Conservation (phyloP, 2,113 vertebrate genomes). For the Gymnobelideus leadbeateri region DNA sequence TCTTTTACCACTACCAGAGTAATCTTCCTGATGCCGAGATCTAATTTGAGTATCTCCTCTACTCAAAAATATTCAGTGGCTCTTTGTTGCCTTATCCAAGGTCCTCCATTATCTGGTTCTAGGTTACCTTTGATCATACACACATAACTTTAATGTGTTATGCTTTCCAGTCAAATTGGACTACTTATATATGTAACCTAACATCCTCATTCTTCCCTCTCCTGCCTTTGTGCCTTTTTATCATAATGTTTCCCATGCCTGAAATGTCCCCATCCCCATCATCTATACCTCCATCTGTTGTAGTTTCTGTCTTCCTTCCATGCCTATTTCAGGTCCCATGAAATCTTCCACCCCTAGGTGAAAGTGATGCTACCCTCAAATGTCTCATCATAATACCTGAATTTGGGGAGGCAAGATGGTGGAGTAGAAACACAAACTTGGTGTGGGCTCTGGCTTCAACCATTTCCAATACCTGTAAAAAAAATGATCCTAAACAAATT, state of each 20-base stretch:
- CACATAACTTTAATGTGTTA: neutral
- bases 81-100: neutral
- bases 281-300: neutral
- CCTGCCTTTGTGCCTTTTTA: neutral
- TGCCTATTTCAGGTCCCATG: neutral
- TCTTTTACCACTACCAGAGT: neutral
- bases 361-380: neutral
- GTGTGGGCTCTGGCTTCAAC: too few species aligned
- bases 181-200: neutral
- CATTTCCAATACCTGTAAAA: too few species aligned
- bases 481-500: too few species aligned
- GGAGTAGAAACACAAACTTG: too few species aligned
- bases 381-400: too few species aligned
- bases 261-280: neutral
- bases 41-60: neutral
- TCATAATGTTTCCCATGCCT: neutral
- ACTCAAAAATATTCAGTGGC: neutral
- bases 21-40: neutral
- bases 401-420: too few species aligned
- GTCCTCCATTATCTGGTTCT: neutral
- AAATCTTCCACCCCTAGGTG: neutral
- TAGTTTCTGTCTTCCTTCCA: neutral
- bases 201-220: neutral
- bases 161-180: neutral
- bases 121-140: neutral